A percentile compares a stretch with the other conserved stretches of the same genome.
Evolutionary conservation across 2,113 vertebrate genomes (phyloP).

Genomic region (Tapirus terrestris): DNA sequence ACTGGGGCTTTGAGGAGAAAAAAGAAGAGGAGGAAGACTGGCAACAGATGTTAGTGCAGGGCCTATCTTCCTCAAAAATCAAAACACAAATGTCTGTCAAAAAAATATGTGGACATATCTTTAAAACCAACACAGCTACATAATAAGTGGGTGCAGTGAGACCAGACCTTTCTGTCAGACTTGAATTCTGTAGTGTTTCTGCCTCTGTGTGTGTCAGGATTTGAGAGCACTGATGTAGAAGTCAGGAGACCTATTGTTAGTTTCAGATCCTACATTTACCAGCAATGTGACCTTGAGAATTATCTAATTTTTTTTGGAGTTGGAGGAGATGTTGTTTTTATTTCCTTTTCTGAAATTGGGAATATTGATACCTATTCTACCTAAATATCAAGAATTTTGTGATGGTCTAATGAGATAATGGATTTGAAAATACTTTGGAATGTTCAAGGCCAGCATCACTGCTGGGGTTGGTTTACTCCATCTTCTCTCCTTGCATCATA

Average conservation of each 20-base stretch:
- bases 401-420: neutral
- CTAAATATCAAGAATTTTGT: neutral
- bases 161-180: neutral
- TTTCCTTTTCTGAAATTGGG: neutral
- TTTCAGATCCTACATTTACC: neutral
- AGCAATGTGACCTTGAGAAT: neutral
- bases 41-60: too few relatives aligned
- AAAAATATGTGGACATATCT: neutral
- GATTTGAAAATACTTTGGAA: neutral
- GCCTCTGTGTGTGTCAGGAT: neutral
- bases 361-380: neutral
- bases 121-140: neutral
- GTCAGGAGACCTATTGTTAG: neutral
- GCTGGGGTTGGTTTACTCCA: neutral
- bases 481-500: neutral
- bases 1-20: too few relatives aligned
- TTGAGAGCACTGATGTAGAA: neutral
- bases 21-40: too few relatives aligned
- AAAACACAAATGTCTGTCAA: too few relatives aligned
- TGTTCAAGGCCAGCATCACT: neutral
- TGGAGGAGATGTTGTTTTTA: neutral
- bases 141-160: neutral
- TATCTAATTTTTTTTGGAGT: neutral
- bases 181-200: neutral
- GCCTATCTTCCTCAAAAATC: too few relatives aligned